Conservation (phyloP, 37 sponge, comb jelly and placozoan species). For the Axinella damicornis region DNA sequence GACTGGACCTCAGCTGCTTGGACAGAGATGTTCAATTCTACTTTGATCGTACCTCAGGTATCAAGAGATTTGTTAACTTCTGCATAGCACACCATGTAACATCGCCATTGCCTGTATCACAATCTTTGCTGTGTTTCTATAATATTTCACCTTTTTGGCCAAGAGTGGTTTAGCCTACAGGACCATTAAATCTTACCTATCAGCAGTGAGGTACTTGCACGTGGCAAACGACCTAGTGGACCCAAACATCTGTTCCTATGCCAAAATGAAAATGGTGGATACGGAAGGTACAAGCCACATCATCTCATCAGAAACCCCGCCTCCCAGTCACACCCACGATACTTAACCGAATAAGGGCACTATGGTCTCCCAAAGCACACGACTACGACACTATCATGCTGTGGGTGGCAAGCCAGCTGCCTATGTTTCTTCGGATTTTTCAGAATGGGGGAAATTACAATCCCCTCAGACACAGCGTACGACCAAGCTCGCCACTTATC, state of each 20-base stretch:
- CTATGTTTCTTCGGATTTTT: conserved; percentile 48
- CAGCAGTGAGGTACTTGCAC: conserved; percentile 38
- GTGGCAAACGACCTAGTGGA: background rate
- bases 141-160: background rate
- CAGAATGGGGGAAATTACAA: conserved; percentile 25
- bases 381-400: conserved; percentile 13
- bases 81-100: conserved; percentile 1
- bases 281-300: background rate
- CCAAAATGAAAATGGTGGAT: background rate
- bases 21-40: conserved; percentile 30
- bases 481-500: background rate
- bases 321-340: conserved; percentile 38
- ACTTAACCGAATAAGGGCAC: background rate
- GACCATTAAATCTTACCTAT: conserved; percentile 46
- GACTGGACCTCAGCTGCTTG: conserved; percentile 44
- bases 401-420: conserved; percentile 29
- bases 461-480: background rate
- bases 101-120: conserved; percentile 16
- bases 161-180: background rate
- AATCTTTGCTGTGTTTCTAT: conserved; percentile 16
- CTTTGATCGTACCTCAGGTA: conserved; percentile 9
- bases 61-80: conserved; percentile 14
- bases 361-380: background rate
- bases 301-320: background rate
- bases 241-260: background rate